Conservation (phyloP, 2,888 invertebrate species). For the Drosophila setosimentum region DNA sequence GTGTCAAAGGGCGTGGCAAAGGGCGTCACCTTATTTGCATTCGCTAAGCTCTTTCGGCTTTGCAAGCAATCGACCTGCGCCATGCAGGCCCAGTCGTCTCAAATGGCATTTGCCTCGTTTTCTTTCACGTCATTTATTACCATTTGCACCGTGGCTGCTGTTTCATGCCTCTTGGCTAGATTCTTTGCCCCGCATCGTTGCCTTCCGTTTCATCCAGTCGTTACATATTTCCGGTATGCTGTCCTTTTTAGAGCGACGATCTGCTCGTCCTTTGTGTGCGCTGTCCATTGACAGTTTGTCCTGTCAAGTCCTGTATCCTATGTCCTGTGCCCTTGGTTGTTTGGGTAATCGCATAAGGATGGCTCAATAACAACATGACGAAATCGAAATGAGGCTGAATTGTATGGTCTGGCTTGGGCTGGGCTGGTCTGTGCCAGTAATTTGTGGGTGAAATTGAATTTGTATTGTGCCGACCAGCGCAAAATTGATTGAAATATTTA, state of each 20-base stretch:
- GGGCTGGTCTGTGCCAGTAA: slow-evolving; percentile 60
- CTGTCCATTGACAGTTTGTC: slow-evolving; percentile 31
- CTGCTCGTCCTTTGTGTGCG: slow-evolving; percentile 64
- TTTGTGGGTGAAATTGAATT: slow-evolving; percentile 80
- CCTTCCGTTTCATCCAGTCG: slow-evolving; percentile 73
- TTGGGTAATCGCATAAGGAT: slow-evolving; percentile 77
- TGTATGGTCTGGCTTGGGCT: slow-evolving; percentile 18
- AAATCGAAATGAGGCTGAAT: slow-evolving; percentile 38
- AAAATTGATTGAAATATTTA: slow-evolving; percentile 80
- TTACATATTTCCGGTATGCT: slow-evolving; percentile 76
- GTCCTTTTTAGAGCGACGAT: slow-evolving; percentile 67
- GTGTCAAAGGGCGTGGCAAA: slow-evolving; percentile 25
- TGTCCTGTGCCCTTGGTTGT: slow-evolving; percentile 44
- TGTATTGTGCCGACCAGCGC: slow-evolving; percentile 73
- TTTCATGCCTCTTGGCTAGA: slow-evolving; percentile 18
- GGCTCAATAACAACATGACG: slow-evolving; percentile 74
- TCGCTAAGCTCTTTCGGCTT: slow-evolving; percentile 61
- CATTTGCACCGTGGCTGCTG: slow-evolving; percentile 42
- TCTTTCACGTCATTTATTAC: slow-evolving; percentile 76
- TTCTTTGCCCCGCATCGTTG: slow-evolving; percentile 17
- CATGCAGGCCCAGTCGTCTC: slow-evolving; percentile 42
- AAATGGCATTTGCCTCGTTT: slow-evolving; percentile 67
- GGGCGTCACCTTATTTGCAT: slow-evolving; percentile 66
- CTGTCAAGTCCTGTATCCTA: slow-evolving; percentile 19
- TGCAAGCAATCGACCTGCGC: slow-evolving; percentile 33